A percentile compares a stretch with the other conserved stretches of the same genome.
Evolutionary conservation across 2,888 invertebrate species (phyloP).

Genomic region (Drosophila fulvimacula): DNA sequence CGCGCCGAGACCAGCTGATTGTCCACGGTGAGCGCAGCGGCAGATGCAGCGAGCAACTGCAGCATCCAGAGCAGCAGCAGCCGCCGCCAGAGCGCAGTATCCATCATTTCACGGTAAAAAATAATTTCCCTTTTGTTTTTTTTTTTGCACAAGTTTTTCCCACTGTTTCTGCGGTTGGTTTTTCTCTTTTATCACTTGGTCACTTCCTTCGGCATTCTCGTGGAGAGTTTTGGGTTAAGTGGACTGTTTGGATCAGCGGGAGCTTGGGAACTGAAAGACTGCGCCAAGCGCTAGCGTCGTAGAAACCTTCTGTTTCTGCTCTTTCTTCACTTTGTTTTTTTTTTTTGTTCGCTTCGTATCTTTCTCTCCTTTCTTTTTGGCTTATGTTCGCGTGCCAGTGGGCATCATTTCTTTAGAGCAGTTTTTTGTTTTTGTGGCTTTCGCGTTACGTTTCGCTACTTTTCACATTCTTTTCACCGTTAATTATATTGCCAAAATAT

Average conservation of each 20-base stretch:
- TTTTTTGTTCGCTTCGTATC: slow-evolving; percentile 42
- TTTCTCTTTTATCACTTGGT: slow-evolving; percentile 34
- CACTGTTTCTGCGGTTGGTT: slow-evolving; percentile 1
- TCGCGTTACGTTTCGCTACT: slow-evolving; percentile 78
- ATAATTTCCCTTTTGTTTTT: slow-evolving; percentile 25
- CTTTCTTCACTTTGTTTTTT: slow-evolving; percentile 34
- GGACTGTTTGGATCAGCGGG: slow-evolving; percentile 62
- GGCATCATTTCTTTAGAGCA: slow-evolving; percentile 48
- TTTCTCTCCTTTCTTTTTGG: slow-evolving; percentile 38
- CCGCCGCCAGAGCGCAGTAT: slow-evolving; percentile 23
- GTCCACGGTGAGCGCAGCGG: slow-evolving; percentile 81
- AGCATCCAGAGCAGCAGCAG: slow-evolving; percentile 45
- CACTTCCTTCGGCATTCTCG: slow-evolving; percentile 56
- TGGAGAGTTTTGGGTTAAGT: slow-evolving; percentile 19
- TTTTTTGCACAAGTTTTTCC: slow-evolving; percentile 5
- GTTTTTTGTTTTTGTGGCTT: slow-evolving; percentile 52
- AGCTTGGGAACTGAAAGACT: slow-evolving; percentile 65
- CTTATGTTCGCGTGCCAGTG: slow-evolving; percentile 66
- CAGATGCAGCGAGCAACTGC: slow-evolving; percentile 39
- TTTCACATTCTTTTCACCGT: slow-evolving; percentile 80
- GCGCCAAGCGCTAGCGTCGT: slow-evolving; percentile 38
- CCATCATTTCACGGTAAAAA: slow-evolving; percentile 20
- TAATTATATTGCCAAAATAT: slow-evolving; percentile 79
- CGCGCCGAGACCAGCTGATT: slow-evolving; percentile 84
- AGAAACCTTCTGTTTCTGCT: slow-evolving; percentile 67